Conservation (phyloP, 2,113 vertebrate species). For the Butorides virescens region DNA sequence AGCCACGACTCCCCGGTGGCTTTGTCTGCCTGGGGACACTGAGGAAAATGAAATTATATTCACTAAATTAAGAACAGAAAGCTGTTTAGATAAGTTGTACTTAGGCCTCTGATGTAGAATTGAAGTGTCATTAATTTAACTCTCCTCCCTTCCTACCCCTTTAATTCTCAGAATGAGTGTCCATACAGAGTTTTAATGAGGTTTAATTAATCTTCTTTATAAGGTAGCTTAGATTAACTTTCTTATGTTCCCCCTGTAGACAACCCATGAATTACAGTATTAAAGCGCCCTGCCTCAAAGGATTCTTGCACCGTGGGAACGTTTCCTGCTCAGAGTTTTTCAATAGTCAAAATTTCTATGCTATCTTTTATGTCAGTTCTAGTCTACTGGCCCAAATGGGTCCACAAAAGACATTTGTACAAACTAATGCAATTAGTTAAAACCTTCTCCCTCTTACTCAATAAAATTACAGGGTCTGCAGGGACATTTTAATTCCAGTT, state of each 20-base stretch:
- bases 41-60: not conserved
- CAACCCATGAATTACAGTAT: not conserved
- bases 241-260: not conserved
- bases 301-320: not conserved
- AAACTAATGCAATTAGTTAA: not conserved
- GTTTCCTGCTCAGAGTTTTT: not conserved
- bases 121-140: not conserved
- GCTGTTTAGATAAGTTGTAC: not conserved
- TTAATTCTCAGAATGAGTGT: slow-evolving; percentile 19
- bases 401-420: not conserved
- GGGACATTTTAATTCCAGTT: not conserved
- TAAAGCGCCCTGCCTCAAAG: not conserved
- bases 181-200: slow-evolving; percentile 12
- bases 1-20: rapidly evolving
- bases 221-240: slow-evolving; percentile 21
- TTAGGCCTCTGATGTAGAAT: not conserved
- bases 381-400: not conserved
- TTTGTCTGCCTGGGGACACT: not conserved
- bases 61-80: not conserved
- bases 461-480: not conserved
- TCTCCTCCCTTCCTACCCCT: not conserved
- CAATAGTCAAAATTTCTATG: not conserved
- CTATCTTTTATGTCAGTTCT: not conserved
- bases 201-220: slow-evolving; percentile 25
- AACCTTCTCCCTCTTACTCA: not conserved